Base-by-base conservation (phyloP, 2,888 invertebrate genomes). In the Pseudococcus viburni region DNA sequence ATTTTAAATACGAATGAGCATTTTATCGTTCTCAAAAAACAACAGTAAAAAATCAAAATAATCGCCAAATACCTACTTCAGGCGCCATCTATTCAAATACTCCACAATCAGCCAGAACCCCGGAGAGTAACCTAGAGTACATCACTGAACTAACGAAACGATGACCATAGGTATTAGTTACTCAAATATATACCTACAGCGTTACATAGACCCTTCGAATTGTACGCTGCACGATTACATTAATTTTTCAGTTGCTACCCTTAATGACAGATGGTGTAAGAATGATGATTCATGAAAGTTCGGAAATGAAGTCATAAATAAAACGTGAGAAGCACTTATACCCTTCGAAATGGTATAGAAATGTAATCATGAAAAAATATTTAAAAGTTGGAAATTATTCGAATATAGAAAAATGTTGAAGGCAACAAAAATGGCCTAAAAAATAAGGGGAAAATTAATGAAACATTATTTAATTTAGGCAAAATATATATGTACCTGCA, bases 251-350 rank as follows among this genome's bases (percentile, higher is more conserved):
- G 4, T 59, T 59, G 5, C n/a, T 8, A 59, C 59, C 59, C 59
- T 59, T 59, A n/a, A n/a, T 59, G n/a, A 59, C 59, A 59, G 59
- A 59, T 59, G 59, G 59, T n/a, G 59, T 59, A n/a, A 7, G 59
- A 55, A 15, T 55, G 17, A 55, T 55, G 17, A 4, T 55, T 55
- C 1, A 55, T 55, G 1, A 17, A 55, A 59, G n/a, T n/a, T 59
- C 5, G 3, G 59, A 59, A 59, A 42, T 5, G 42, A 42, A 42
- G 42, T 9, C 8, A 5, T 42, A 42, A 42, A 39, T 39, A 39
- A 39, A 39, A 39, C 6, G 39, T n/a, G n/a, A n/a, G n/a, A n/a
- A n/a, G n/a, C n/a, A 39, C 6, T 39, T 39, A 5, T 39, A 6
- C 6, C 6, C 39, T 6, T 39, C 6, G 39, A 39, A 39, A 39